A percentile compares a stretch with the other conserved stretches of the same genome.
Evolutionary conservation across 2,113 vertebrate genomes (phyloP).

Genomic region (Myxocyprinus asiaticus): DNA sequence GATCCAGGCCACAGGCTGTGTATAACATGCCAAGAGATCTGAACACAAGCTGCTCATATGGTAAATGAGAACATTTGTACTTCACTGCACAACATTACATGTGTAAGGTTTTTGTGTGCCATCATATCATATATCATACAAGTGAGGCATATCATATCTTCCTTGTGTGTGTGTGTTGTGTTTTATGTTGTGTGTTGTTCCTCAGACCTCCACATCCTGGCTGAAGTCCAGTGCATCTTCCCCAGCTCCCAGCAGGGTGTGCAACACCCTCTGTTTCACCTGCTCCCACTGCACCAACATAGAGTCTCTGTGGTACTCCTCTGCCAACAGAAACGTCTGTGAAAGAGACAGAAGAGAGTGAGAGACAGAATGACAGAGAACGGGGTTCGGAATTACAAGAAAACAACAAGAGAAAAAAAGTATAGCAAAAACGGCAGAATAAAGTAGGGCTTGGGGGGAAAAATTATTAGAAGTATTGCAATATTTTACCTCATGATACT

Average conservation of each 20-base stretch:
- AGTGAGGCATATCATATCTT: not conserved
- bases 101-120: too few relatives aligned
- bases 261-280: slow-evolving; percentile 95
- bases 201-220: slow-evolving; percentile 90
- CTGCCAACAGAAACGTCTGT: slow-evolving; percentile 95
- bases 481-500: too few relatives aligned
- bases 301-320: slow-evolving; percentile 95
- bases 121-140: too few relatives aligned
- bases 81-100: not conserved
- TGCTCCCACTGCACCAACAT: slow-evolving; percentile 99
- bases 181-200: slow-evolving; percentile 15
- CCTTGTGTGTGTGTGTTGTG: not conserved
- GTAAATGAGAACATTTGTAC: not conserved
- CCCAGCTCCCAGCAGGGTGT: slow-evolving; percentile 92
- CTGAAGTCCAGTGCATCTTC: slow-evolving; percentile 96
- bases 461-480: too few relatives aligned
- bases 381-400: not conserved
- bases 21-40: not conserved
- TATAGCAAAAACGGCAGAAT: not conserved
- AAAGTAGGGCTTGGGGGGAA: too few relatives aligned
- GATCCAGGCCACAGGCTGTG: slow-evolving; percentile 32
- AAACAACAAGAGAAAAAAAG: not conserved
- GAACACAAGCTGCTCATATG: slow-evolving; percentile 25
- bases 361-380: not conserved
- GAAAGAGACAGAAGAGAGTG: not conserved